Evolutionary conservation across 2,797 vertebrate genomes (phyloP).

Genomic region (Limnodromus scolopaceus): DNA sequence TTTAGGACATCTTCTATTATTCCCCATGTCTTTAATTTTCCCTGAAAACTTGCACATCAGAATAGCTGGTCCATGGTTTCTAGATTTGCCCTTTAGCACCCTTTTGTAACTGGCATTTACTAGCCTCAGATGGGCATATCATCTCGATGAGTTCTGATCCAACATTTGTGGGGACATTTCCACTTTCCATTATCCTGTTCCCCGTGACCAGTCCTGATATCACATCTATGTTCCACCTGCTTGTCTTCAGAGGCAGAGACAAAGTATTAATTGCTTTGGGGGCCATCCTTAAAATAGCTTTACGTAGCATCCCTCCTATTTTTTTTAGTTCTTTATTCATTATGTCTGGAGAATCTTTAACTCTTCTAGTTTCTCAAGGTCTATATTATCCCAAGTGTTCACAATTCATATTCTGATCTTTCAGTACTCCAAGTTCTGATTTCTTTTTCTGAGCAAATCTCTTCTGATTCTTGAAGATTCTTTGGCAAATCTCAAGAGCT

Average conservation of each 20-base stretch:
- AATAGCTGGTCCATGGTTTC: neutral
- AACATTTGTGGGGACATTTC: neutral
- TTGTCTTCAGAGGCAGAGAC: neutral
- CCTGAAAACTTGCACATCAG: neutral
- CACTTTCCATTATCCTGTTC: neutral
- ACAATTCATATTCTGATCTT: neutral
- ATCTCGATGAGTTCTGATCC: neutral
- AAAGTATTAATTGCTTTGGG: neutral
- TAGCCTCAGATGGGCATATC: neutral
- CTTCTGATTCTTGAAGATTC: neutral
- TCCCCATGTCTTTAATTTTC: neutral
- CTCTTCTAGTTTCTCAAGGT: neutral
- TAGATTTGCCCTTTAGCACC: neutral
- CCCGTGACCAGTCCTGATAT: neutral
- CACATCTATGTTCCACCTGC: neutral
- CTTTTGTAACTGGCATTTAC: neutral
- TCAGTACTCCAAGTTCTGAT: neutral
- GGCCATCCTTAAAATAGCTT: neutral
- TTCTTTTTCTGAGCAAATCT: neutral
- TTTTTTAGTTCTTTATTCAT: neutral
- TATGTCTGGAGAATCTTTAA: neutral
- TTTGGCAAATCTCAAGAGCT: neutral
- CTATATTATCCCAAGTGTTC: neutral
- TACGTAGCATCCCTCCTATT: neutral
- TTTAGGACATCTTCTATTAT: neutral